Percentiles rank a stretch among this genome's conserved stretches.
These are phyloP conservation scores for Karalla daura DNA, from an alignment of 2,797 vertebrate species.

Conservation along the genomic window DNA sequence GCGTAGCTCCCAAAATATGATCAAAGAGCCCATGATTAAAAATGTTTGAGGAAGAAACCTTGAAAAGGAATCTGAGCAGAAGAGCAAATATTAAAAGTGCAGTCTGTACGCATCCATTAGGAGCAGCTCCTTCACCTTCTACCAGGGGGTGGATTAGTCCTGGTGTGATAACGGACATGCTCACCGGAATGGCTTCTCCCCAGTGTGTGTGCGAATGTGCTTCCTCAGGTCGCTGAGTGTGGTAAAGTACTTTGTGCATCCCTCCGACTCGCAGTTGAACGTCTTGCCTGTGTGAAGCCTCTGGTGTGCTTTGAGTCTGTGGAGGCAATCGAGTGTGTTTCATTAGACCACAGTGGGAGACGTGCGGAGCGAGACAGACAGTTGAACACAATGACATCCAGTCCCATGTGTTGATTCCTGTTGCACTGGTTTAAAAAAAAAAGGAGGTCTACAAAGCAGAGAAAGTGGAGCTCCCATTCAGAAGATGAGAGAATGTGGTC, in stretches of 20 bases:
- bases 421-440: background rate
- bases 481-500: background rate
- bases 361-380: background rate
- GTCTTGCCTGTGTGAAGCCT: conserved; percentile 99
- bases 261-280: conserved; percentile 99
- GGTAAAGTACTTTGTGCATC: conserved; percentile 99
- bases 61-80: background rate
- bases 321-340: conserved; percentile 39
- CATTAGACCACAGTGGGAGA: conserved; percentile 38
- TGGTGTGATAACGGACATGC: conserved; percentile 48
- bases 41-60: background rate
- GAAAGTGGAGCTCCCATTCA: background rate
- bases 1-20: background rate
- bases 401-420: background rate
- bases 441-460: background rate
- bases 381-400: background rate
- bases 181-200: conserved; percentile 99
- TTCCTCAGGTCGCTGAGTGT: conserved; percentile 99
- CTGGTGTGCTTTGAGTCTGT: conserved; percentile 98
- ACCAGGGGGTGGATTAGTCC: conserved; percentile 10
- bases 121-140: conserved; percentile 6
- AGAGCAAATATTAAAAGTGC: conserved; percentile 7
- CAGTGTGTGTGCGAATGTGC: conserved; percentile 98
- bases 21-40: background rate
- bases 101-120: background rate